Base-by-base conservation (phyloP, 2,797 vertebrate species). In the Tapera naevia region DNA sequence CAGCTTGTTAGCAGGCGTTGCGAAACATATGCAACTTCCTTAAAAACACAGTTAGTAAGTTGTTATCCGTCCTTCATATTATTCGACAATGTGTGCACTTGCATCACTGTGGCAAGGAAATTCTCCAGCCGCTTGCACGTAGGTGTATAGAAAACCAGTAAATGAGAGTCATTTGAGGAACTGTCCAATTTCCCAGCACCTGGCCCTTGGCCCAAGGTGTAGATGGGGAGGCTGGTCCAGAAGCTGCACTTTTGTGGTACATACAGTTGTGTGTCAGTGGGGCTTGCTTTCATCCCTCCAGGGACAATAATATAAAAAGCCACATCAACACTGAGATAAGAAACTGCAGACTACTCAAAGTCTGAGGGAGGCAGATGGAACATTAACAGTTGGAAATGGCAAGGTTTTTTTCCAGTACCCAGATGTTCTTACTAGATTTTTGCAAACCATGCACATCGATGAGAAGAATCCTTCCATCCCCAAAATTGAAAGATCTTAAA, bases 91-190 rank as follows among this genome's bases (percentile, higher is more conserved):
- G 2, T 61, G 43, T n/a, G 37, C 54, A 35, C 15, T 82, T 48
- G 54, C 67, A 81, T 46, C 60, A 33, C 16, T 2, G 1, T 9
- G 43, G 17, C 71, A 81, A 80, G 43, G 72, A 83, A 79, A 58
- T 67, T 67, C 80, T 61, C 46, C 74, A 48, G 24, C 48, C 0
- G 1, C 39, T 66, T 41, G 22, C 0, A 0, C 1, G 1, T 46
- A 84, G 35, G 25, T 60, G 28, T 22, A 10, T 11, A 21, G 69
- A 41, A 86, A 72, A 65, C 1, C 32, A n/a, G 41, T 48, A 27
- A 58, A 60, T 54, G 50, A 4, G 11, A 50, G 30, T 48, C 71
- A 41, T 45, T 33, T 0, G 0, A 53, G 25, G 43, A 84, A 30
- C 1, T 28, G 8, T 51, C 46, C 41, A 27, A 28, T 27, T 37